Evolutionary conservation across 2,888 invertebrate genomes (phyloP).

Genomic region (Epsilonema sp.): DNA sequence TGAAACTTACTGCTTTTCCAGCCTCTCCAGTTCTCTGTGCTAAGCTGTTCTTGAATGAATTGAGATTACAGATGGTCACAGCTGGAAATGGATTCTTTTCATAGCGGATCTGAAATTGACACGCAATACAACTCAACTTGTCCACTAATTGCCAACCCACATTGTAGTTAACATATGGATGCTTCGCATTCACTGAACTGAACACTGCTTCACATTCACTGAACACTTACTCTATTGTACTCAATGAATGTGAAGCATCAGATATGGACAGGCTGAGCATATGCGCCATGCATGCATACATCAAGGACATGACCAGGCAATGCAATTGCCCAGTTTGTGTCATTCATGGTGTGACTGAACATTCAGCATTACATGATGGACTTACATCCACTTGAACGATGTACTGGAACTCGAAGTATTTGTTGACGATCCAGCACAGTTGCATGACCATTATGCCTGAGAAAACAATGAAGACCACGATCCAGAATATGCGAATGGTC

Average conservation of each 20-base stretch:
- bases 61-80: conserved; percentile 25
- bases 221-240: too few relatives aligned
- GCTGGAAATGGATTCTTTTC: conserved; percentile 27
- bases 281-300: too few relatives aligned
- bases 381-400: conserved; percentile 27
- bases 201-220: too few relatives aligned
- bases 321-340: too few relatives aligned
- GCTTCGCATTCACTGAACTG: background rate
- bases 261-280: too few relatives aligned
- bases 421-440: conserved; percentile 18
- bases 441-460: conserved; percentile 15
- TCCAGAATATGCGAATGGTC: conserved; percentile 21
- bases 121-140: conserved; percentile 18
- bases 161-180: background rate
- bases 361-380: background rate
- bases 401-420: conserved; percentile 21
- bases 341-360: too few relatives aligned
- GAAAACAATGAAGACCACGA: conserved; percentile 18
- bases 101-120: conserved; percentile 23
- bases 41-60: conserved; percentile 23
- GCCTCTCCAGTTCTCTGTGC: too few relatives aligned
- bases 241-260: too few relatives aligned
- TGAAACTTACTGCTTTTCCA: too few relatives aligned
- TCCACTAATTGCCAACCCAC: too few relatives aligned
- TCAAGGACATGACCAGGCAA: too few relatives aligned